phyloP scores from a whole-genome alignment of 2,113 vertebrate genomes.

The Prolemur simus region DNA sequence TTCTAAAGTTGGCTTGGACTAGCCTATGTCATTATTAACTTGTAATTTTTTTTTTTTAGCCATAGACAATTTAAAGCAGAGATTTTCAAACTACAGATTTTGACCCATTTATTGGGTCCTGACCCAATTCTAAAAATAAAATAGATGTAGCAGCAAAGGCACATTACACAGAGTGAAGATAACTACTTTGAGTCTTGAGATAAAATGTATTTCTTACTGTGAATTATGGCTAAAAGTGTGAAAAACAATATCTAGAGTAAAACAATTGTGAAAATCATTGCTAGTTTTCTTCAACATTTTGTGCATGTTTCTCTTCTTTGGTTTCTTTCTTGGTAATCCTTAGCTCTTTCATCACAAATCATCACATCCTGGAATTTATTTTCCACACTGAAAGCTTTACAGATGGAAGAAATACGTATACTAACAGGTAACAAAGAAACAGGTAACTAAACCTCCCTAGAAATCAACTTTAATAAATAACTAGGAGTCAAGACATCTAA shows the following conservation, averaged over 20 bases:
- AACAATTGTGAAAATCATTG: neutral
- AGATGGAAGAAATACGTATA: neutral
- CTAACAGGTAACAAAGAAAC: neutral
- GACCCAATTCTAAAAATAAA: neutral
- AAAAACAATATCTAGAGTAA: neutral
- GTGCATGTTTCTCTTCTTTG: neutral
- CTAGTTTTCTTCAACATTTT: neutral
- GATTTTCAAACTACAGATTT: neutral
- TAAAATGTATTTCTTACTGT: neutral
- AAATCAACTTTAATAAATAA: slow-evolving; percentile 23
- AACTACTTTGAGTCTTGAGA: neutral
- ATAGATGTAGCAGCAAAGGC: neutral
- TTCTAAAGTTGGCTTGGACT: neutral
- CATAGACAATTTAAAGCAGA: slow-evolving; percentile 12
- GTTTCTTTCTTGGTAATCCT: neutral
- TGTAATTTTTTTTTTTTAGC: neutral
- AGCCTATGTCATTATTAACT: neutral
- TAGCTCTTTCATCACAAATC: neutral
- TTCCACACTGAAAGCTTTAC: neutral
- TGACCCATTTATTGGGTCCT: neutral
- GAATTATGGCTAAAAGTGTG: neutral
- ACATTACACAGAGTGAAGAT: neutral
- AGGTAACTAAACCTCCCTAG: neutral
- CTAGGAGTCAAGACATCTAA: neutral
- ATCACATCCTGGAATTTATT: neutral